These are phyloP conservation scores for Bombus turneri DNA, from an alignment of 1,140 invertebrate species.

Conservation along the genomic window DNA sequence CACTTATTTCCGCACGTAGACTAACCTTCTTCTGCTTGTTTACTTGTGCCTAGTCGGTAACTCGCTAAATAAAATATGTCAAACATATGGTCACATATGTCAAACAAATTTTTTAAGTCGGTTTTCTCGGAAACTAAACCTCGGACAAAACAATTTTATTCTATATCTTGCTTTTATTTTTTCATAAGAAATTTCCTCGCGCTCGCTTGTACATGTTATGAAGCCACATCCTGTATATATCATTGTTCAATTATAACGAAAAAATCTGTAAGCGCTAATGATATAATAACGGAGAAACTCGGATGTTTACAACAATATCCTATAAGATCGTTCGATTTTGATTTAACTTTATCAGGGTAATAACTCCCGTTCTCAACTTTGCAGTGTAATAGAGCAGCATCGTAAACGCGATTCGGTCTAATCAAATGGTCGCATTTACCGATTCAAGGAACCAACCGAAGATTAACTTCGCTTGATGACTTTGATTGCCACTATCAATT, in stretches of 20 bases:
- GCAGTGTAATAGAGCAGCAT: not conserved
- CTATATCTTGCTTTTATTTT: no score
- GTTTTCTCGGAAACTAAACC: no score
- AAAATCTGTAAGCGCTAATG: not conserved
- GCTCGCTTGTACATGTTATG: no score
- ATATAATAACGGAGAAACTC: not conserved
- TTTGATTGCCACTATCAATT: slow-evolving; percentile 67
- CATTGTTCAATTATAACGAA: not conserved
- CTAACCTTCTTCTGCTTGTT: no score
- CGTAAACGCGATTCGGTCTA: not conserved
- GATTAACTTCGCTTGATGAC: slow-evolving; percentile 60
- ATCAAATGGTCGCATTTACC: slow-evolving; percentile 6
- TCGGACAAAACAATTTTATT: no score
- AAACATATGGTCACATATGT: no score
- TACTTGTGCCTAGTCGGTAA: no score
- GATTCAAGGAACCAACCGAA: not conserved
- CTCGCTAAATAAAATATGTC: no score
- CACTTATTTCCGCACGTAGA: no score
- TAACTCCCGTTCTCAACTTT: not conserved
- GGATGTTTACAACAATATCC: not conserved
- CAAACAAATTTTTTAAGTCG: no score
- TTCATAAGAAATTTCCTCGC: no score
- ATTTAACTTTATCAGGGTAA: not conserved
- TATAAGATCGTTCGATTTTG: not conserved
- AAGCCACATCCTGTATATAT: no score